phyloP scores from a whole-genome alignment of 2,113 vertebrate genomes.

The Crypturellus undulatus region DNA sequence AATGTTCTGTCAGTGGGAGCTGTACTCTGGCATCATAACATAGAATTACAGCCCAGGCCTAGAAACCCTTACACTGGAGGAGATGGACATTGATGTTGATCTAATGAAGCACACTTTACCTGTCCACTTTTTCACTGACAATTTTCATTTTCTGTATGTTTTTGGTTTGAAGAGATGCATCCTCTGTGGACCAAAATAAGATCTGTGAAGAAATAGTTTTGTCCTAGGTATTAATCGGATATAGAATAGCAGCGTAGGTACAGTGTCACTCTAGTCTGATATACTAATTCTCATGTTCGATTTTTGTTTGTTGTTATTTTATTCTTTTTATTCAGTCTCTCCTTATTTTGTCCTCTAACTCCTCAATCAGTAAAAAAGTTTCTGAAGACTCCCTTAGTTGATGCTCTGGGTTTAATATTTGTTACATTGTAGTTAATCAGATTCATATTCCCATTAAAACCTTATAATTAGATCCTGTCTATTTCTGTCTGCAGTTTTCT shows the following conservation, averaged over 20 bases:
- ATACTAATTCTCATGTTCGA: neutral
- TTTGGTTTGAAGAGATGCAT: neutral
- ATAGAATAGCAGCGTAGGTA: neutral
- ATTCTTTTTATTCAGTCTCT: neutral
- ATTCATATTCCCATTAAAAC: slow-evolving; percentile 4
- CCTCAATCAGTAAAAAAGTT: neutral
- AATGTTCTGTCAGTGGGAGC: neutral
- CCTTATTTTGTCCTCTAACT: neutral
- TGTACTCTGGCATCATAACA: neutral
- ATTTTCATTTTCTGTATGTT: neutral
- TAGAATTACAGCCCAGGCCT: neutral
- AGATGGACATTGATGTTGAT: neutral
- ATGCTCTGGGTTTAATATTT: slow-evolving; percentile 23
- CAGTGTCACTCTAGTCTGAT: neutral
- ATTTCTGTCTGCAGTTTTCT: slow-evolving; percentile 8
- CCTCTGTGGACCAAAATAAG: neutral
- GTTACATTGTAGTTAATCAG: neutral
- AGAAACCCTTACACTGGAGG: accelerated
- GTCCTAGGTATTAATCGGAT: neutral
- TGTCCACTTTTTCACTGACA: neutral
- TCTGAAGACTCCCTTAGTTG: neutral
- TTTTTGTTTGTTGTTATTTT: neutral
- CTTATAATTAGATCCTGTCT: neutral
- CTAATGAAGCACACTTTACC: neutral
- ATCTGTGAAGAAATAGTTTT: neutral